Evolutionary conservation across 2,888 invertebrate species (phyloP).

Genomic region (Agrypnus murinus): DNA sequence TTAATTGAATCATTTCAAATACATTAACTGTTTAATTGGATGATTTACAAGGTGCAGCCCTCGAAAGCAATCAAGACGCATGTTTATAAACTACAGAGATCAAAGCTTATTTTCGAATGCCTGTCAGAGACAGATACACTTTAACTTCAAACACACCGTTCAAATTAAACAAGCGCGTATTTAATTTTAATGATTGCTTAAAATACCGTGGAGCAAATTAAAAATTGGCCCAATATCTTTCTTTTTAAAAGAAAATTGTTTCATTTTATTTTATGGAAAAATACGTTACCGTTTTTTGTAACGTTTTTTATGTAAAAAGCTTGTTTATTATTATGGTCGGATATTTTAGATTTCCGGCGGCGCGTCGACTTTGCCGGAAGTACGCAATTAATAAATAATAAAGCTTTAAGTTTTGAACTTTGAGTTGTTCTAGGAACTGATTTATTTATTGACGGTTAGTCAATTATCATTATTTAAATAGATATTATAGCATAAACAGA

Average conservation of each 20-base stretch:
- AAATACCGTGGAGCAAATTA: conserved; percentile 6
- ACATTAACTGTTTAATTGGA: conserved; percentile 15
- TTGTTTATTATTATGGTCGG: conserved; percentile 27
- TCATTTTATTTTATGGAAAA: too few relatives aligned
- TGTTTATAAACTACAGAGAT: conserved; percentile 43
- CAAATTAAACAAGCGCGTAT: conserved; percentile 40
- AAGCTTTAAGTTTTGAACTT: conserved; percentile 22
- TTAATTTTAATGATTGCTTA: conserved; percentile 30
- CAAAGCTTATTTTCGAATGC: conserved; percentile 42
- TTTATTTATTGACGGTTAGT: too few relatives aligned
- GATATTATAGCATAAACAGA: too few relatives aligned
- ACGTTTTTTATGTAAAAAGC: too few relatives aligned
- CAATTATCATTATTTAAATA: too few relatives aligned
- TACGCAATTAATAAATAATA: conserved; percentile 51
- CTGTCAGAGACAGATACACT: conserved; percentile 40
- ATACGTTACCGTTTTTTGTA: too few relatives aligned
- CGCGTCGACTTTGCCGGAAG: too few relatives aligned
- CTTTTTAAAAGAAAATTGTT: too few relatives aligned
- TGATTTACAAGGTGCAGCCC: conserved; percentile 36
- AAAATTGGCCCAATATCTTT: too few relatives aligned
- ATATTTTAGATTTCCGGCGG: conserved; percentile 48
- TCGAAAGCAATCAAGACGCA: conserved; percentile 31
- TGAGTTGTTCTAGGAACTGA: background rate
- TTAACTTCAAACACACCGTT: conserved; percentile 41
- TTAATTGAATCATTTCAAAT: conserved; percentile 29